Base-by-base conservation (phyloP, 2,113 vertebrate species). In the Ophthalmolycus amberensis region DNA sequence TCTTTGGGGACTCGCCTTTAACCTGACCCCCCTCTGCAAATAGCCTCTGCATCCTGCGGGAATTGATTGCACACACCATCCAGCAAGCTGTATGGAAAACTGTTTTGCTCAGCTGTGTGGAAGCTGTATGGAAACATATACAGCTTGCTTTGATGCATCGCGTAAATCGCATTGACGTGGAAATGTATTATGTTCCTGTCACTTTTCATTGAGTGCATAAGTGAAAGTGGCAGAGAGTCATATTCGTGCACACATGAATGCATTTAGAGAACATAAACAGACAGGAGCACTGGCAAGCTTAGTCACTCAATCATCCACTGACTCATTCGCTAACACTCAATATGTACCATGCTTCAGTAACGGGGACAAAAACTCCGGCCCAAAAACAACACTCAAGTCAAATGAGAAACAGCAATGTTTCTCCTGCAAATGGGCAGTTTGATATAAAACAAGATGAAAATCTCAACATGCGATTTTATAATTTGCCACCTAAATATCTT, bases 121-220 rank as follows among this genome's bases (percentile, higher is more conserved):
- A 82, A 52, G 25, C 42, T 50, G 0, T 59, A 60, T 10, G 32
- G 25, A 12, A 29, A 82, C 44, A 75, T 46, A 77, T 63, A 73
- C 25, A 37, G 44, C 60, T 76, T 76, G 71, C 14, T 83, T 85
- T 85, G 77, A 88, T 62, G 68, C 15, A 81, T 42, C 40, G 56
- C 78, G 40, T 56, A 67, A 67, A 85, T 80, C 32, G 29, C 9
- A 12, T 77, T 72, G 32, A 16, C 1, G 2, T 32, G 11, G 25
- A 58, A 46, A 71, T 48, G 62, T 37, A 58, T 79, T 79, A 32
- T n/a, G 65, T 50, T 48, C 48, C 66, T 76, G 67, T 81, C 59
- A 71, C 62, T 73, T 85, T 66, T 72, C 34, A 56, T 77, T 56
- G 32, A 74, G 40, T 54, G 1, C 4, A 27, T 15, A 37, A 60